phyloP scores from a whole-genome alignment of 1,140 invertebrate genomes.

The Odontomachus brunneus region DNA sequence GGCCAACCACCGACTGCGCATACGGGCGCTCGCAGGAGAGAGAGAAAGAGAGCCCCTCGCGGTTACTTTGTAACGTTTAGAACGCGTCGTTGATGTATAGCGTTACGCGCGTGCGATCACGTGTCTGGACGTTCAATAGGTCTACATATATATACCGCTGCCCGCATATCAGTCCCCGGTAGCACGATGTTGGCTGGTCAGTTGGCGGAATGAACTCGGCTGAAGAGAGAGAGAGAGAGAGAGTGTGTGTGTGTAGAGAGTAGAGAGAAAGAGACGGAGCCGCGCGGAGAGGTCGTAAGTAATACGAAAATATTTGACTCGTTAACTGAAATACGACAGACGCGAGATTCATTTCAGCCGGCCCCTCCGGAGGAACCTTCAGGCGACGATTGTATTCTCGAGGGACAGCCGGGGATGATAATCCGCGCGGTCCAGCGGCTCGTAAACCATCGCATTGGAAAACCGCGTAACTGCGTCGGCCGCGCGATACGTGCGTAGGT shows the following conservation, averaged over 20 bases:
- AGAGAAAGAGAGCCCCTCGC: conserved; percentile 25
- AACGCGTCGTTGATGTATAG: conserved; percentile 16
- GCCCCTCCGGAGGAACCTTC: conserved; percentile 16
- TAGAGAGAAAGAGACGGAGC: too few relatives aligned
- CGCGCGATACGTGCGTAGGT: background rate
- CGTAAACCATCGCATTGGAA: conserved; percentile 61
- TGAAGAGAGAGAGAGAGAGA: too few relatives aligned
- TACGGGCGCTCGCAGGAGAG: conserved; percentile 16
- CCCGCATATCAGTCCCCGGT: conserved; percentile 65
- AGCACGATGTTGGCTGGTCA: conserved; percentile 23
- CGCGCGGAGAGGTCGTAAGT: conserved; percentile 16
- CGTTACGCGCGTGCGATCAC: conserved; percentile 64
- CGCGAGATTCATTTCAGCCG: conserved; percentile 39
- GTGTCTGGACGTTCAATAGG: conserved; percentile 53
- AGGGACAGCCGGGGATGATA: conserved; percentile 4
- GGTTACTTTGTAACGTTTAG: conserved; percentile 45
- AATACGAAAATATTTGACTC: conserved; percentile 55
- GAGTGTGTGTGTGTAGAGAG: too few relatives aligned
- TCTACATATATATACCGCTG: conserved; percentile 59
- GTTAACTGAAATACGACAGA: conserved; percentile 44
- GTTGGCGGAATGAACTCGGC: background rate
- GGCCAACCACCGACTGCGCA: conserved; percentile 50
- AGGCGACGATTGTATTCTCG: background rate
- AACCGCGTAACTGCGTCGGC: conserved; percentile 57
- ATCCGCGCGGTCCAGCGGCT: conserved; percentile 26